Base-by-base conservation (phyloP, 2,888 invertebrate species). In the Cantharis nigra region DNA sequence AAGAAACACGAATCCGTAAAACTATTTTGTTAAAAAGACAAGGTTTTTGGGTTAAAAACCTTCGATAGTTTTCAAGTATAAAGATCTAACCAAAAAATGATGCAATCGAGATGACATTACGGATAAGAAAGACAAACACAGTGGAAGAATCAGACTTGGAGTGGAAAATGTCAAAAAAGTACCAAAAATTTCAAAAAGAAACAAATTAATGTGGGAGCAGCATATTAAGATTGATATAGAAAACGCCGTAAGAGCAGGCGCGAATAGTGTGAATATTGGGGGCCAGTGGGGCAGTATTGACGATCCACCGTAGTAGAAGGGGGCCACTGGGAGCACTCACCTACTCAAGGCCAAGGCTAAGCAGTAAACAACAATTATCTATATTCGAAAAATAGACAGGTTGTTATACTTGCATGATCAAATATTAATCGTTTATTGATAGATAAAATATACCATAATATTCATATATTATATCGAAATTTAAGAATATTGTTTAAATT, bases 291-390 rank as follows among this genome's bases (percentile, higher is more conserved):
- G 81, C 86, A 85, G 82, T 83, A 82, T 78, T 82, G 80, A 84
- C 82, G 85, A 82, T 82, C 80, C 82, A 82, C 81, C 49, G 49
- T 81, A 83, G 83, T 81, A 83, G 82, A 81, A 80, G 80, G 81
- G 76, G 78, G 78, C 72, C 74, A 76, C 80, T 72, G 82, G 84
- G 86, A 84, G 85, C 86, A 86, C 80, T 85, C 85, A 85, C 86
- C 86, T 85, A 84, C 83, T 80, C 85, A 86, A 86, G 86, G 86
- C 85, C 86, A 86, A 86, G 86, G 86, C 85, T 85, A 83, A 80
- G 83, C 83, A 78, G 84, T 84, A 85, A 85, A 85, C 84, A 85
- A 84, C 83, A 76, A 78, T 81, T 80, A 79, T 79, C 78, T 79
- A 81, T 67, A 79, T 75, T 67, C 65, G 26, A 79, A 78, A 79